Percentiles rank a stretch among this genome's conserved stretches.
Conservation (phyloP, 2,113 vertebrate genomes). For the Asarcornis scutulata region DNA sequence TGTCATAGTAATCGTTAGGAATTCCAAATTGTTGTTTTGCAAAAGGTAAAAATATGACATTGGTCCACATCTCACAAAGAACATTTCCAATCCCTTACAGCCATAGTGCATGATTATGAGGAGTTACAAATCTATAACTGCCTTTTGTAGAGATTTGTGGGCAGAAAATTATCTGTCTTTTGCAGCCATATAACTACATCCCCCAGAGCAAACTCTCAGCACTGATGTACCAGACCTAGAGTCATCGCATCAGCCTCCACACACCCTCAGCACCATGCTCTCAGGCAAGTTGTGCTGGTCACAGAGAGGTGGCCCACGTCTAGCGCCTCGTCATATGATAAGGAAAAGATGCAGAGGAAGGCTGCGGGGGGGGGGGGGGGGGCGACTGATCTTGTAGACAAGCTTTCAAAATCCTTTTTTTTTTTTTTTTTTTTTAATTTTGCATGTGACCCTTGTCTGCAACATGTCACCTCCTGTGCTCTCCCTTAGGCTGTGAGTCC, state of each 20-base stretch:
- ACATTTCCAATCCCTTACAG: not conserved
- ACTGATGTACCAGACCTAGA: not conserved
- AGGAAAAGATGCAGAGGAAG: not conserved
- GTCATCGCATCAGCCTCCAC: not conserved
- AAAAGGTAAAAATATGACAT: not conserved
- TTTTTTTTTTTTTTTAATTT: not conserved
- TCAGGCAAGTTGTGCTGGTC: not conserved
- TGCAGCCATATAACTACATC: not conserved
- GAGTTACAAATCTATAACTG: not conserved
- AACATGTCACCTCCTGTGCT: not conserved
- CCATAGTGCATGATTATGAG: rapidly evolving
- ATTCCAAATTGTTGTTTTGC: not conserved
- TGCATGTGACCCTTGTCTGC: too few relatives aligned
- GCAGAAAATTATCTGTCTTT: not conserved
- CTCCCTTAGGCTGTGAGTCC: not conserved
- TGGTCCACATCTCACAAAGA: not conserved
- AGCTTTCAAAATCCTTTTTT: not conserved
- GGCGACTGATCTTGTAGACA: not conserved
- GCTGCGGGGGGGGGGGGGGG: not conserved
- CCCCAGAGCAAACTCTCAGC: not conserved
- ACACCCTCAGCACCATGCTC: not conserved
- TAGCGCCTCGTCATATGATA: not conserved
- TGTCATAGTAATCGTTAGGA: not conserved
- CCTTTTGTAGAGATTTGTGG: not conserved
- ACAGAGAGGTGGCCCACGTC: not conserved